phyloP scores from a whole-genome alignment of 2,888 invertebrate genomes.

The Micropterix aruncella region DNA sequence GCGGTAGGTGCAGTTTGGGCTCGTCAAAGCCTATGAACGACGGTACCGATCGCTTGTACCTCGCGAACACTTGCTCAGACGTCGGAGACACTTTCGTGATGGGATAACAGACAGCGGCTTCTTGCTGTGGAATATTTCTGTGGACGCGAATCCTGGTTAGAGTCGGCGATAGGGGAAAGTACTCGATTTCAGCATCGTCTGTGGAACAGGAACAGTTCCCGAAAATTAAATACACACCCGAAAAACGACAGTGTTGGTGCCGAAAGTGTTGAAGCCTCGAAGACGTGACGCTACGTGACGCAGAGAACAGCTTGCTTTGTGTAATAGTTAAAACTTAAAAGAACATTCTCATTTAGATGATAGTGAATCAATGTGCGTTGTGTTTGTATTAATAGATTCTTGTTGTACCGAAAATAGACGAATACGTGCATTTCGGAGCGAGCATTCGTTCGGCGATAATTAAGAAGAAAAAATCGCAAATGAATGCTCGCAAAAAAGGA shows the following conservation, averaged over 20 bases:
- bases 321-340: too few species aligned
- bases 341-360: too few species aligned
- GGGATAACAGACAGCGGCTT: conserved; percentile 50
- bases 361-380: background rate
- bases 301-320: too few species aligned
- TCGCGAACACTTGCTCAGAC: conserved; percentile 31
- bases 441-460: too few species aligned
- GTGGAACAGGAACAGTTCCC: conserved; percentile 27
- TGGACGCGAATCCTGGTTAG: conserved; percentile 68
- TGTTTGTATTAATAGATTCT: background rate
- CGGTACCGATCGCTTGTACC: conserved; percentile 44
- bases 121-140: conserved; percentile 39
- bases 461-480: too few species aligned
- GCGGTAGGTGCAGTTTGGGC: conserved; percentile 32
- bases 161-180: conserved; percentile 68
- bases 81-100: conserved; percentile 24
- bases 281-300: background rate
- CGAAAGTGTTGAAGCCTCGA: background rate
- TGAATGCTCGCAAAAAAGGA: too few species aligned
- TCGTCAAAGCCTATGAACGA: conserved; percentile 32
- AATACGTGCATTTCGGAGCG: too few species aligned
- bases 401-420: too few species aligned
- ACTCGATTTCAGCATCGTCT: conserved; percentile 69
- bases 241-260: background rate
- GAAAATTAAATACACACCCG: background rate